These are phyloP conservation scores for Corbicula japonica DNA, from an alignment of 2,888 invertebrate genomes.

Conservation along the genomic window DNA sequence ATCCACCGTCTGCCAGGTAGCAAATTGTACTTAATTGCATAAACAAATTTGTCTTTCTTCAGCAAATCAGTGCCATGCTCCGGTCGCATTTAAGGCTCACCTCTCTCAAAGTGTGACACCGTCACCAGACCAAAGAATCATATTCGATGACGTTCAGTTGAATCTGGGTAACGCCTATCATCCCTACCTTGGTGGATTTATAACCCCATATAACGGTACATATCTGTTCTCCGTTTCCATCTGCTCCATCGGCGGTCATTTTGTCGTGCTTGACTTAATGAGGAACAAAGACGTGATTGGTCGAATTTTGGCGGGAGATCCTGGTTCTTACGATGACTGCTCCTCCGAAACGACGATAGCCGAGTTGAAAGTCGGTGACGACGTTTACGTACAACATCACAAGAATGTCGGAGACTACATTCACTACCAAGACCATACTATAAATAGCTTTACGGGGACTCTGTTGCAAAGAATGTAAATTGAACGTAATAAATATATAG, in stretches of 20 bases:
- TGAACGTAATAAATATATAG: too few relatives aligned
- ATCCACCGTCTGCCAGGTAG: too few relatives aligned
- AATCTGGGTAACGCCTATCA: slow-evolving; percentile 40
- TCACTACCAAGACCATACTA: not conserved
- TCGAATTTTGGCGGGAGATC: slow-evolving; percentile 39
- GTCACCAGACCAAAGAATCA: slow-evolving; percentile 24
- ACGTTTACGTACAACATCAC: slow-evolving; percentile 38
- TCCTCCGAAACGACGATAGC: slow-evolving; percentile 38
- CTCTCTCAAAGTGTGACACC: slow-evolving; percentile 16
- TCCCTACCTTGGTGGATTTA: slow-evolving; percentile 16
- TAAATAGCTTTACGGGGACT: slow-evolving; percentile 42
- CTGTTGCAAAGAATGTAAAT: slow-evolving; percentile 10
- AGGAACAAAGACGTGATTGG: slow-evolving; percentile 29
- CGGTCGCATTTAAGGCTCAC: slow-evolving; percentile 43
- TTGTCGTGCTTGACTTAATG: slow-evolving; percentile 39
- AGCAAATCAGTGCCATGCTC: too few relatives aligned
- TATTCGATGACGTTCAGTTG: slow-evolving; percentile 42
- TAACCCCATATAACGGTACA: too few relatives aligned
- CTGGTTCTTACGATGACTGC: slow-evolving; percentile 31
- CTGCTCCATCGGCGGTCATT: slow-evolving; percentile 29
- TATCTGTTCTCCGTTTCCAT: slow-evolving; percentile 45
- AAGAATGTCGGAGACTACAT: slow-evolving; percentile 19
- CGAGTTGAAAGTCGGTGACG: slow-evolving; percentile 29
- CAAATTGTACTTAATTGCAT: too few relatives aligned
- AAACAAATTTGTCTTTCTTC: too few relatives aligned